Conservation (phyloP, 2,797 vertebrate species). For the Cichlasoma orientale region DNA sequence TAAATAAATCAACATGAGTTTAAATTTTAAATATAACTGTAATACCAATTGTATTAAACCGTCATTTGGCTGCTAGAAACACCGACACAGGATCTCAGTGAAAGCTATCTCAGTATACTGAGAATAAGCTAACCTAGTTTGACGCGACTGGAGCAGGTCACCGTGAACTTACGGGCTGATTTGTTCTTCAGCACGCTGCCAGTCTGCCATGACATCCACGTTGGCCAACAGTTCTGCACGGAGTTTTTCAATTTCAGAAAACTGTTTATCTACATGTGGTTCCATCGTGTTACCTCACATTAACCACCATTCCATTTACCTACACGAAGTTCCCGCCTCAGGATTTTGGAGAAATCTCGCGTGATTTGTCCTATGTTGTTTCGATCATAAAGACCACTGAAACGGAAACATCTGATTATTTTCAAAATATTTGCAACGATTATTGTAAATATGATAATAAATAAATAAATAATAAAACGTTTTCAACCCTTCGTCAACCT, state of each 20-base stretch:
- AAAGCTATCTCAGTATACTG: neutral
- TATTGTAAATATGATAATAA: neutral
- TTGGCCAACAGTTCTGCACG: conserved; percentile 34
- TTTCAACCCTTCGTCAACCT: no score
- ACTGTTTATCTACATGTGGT: neutral
- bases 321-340: neutral
- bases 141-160: neutral
- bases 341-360: neutral
- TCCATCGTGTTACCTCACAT: conserved; percentile 1
- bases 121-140: neutral
- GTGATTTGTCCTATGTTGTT: neutral
- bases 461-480: neutral
- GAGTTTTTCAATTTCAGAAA: conserved; percentile 61
- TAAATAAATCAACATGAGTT: neutral
- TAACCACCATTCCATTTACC: neutral
- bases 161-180: conserved; percentile 44
- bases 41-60: neutral
- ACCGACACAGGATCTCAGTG: neutral
- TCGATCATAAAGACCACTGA: no score
- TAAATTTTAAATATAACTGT: neutral
- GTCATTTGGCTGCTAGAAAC: neutral
- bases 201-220: neutral
- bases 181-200: conserved; percentile 21
- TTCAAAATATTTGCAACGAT: neutral
- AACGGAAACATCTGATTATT: no score